Evolutionary conservation across 2,113 vertebrate genomes (phyloP), one percentile per base, ranked within the genome.

Genomic region (Hemicordylus capensis): DNA sequence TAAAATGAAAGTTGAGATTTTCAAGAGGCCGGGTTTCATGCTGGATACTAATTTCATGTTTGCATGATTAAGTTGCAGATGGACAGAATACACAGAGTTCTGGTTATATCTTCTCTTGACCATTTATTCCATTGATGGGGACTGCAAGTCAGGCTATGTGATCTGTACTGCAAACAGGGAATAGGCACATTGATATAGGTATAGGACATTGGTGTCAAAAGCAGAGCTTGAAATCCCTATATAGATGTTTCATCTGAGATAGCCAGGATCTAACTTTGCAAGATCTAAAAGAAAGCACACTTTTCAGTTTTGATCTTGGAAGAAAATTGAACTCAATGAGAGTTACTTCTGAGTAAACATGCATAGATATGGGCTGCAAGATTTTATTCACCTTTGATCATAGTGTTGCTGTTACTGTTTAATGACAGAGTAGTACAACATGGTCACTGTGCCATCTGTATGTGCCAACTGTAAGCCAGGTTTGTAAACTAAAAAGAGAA

Each of bases 241-340:
- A 75, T 44, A 80, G 88, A 78, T 4, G 26, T 81, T 82, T 81
- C 61, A 67, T 63, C 37, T 61, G 51, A 86, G 79, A 89, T 61
- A 12, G 19, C 19, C 1, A 0, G 11, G 6, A 34, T 48, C 82
- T 89, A 73, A 44, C 85, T 89, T 44, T 63, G 44, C 0, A 6
- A 79, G 80, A 56, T 81, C 42, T 87, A 91, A 84, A 88, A 89
- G 46, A 72, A 69, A 39, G 87, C 46, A 87, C 88, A 83, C 31
- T 2, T 20, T 59, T 20, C 9, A 39, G 24, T 34, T 20, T 70
- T 69, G 31, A 82, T n/a, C n/a, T 76, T 76, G 51, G 17, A 15
- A 54, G n/a, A 54, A 54, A 76, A 46, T 46, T 48, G 44, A 73
- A 51, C 24, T n/a, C 34, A 39, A 34, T 69, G 66, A 20, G 39